Conservation (phyloP, 2,888 invertebrate genomes). For the Coelinius sp. region DNA sequence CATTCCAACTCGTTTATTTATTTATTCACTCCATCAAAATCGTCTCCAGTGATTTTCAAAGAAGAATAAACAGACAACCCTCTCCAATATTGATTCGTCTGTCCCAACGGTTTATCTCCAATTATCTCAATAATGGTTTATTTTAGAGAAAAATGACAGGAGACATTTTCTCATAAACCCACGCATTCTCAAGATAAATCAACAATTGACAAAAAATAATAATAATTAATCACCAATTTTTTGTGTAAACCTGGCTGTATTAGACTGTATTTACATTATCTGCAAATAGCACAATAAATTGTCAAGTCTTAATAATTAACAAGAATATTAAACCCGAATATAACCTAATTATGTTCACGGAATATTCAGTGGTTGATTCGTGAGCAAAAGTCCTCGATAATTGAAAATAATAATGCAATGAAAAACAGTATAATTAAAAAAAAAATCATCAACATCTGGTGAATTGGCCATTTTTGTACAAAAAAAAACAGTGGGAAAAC, state of each 20-base stretch:
- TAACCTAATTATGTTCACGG: slow-evolving; percentile 19
- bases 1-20: no score
- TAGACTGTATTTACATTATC: slow-evolving; percentile 52
- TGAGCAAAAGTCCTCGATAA: slow-evolving; percentile 4
- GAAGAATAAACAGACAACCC: no score
- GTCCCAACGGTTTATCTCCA: no score
- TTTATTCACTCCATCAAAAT: no score
- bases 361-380: not conserved
- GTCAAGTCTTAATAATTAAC: slow-evolving; percentile 47
- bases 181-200: no score
- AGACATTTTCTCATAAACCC: no score
- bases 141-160: no score
- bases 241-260: slow-evolving; percentile 51
- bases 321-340: slow-evolving; percentile 26
- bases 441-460: not conserved
- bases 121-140: no score
- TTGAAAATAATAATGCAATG: not conserved
- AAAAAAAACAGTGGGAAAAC: slow-evolving; percentile 16
- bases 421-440: not conserved
- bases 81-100: no score
- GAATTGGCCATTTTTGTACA: slow-evolving; percentile 39
- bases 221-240: not conserved
- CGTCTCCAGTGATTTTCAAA: no score
- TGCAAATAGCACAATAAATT: slow-evolving; percentile 50
- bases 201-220: no score